Base-by-base conservation (phyloP, 2,113 vertebrate genomes). In the Tyrannus savana region DNA sequence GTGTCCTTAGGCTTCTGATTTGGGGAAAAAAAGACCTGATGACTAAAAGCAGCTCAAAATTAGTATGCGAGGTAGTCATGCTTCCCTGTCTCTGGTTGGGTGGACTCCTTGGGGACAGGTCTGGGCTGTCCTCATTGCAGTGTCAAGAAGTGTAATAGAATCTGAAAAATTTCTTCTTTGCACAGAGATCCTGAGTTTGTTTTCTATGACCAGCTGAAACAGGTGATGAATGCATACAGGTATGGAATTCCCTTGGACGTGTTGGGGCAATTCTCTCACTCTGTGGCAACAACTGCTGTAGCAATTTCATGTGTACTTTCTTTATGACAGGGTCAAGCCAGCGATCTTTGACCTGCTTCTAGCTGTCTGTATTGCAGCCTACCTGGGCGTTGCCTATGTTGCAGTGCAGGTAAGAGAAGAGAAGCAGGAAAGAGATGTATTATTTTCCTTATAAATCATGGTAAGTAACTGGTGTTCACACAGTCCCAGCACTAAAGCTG, bases 221-320 rank as follows among this genome's bases (percentile, higher is more conserved):
- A 99, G 97, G 99, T 99, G 19, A 99, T 99, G 99, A 99, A 99
- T 4, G 99, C 99, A 2, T 99, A 99, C 97, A 99, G 99, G 99
- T 99, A 96, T 79, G 91, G 49, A n/a, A 27, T 37, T 50, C 23
- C 53, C 12, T 27, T 71, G 67, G 33, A 14, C 9, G 1, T 5
- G 50, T 5, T 53, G 39, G 44, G 44, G n/a, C 28, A 56, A 2
- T 64, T n/a, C 28, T 50, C 67, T 91, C 24, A 7, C 21, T 67
- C 52, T 24, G 22, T 42, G 56, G 75, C 49, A 58, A 42, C 27
- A 37, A 3, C 60, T 86, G 41, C 67, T 94, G 69, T 17, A 58
- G 31, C 69, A 39, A 41, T 87, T 62, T 15, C 39, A 9, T 7
- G 5, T 47, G 71, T 42, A 35, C 12, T 21, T 41, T 72, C 41